Evolutionary conservation across 92 coral and sea anemone genomes (phyloP).

Genomic region (Anthopleura xanthogrammica): DNA sequence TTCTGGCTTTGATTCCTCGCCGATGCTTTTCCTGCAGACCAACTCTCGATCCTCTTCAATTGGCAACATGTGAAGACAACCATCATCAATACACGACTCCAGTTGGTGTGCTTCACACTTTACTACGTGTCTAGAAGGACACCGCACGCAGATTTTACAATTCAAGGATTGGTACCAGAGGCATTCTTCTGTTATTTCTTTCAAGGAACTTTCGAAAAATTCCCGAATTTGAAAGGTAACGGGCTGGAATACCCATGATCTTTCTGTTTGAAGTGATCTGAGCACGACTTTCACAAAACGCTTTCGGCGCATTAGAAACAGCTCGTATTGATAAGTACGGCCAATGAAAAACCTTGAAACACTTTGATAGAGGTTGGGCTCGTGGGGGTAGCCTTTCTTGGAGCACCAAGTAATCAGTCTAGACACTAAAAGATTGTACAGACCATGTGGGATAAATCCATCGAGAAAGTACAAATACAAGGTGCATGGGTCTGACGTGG

Average conservation of each 20-base stretch:
- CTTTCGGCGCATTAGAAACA: slow-evolving; percentile 62
- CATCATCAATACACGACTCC: slow-evolving; percentile 35
- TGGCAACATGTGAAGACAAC: slow-evolving; percentile 56
- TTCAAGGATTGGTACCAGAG: slow-evolving; percentile 50
- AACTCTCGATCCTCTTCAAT: slow-evolving; percentile 27
- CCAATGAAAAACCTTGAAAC: slow-evolving; percentile 74
- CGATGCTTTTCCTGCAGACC: slow-evolving; percentile 53
- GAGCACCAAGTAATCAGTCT: slow-evolving; percentile 64
- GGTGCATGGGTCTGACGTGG: slow-evolving; percentile 51
- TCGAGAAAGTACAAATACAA: slow-evolving; percentile 69
- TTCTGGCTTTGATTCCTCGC: slow-evolving; percentile 41
- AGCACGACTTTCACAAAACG: slow-evolving; percentile 64
- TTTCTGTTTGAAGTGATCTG: background rate
- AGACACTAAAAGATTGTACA: slow-evolving; percentile 69
- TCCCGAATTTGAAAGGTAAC: slow-evolving; percentile 32
- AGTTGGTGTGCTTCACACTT: slow-evolving; percentile 16
- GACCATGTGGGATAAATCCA: slow-evolving; percentile 84
- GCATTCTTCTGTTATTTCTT: slow-evolving; percentile 48
- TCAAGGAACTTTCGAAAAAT: slow-evolving; percentile 34
- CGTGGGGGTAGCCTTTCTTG: slow-evolving; percentile 54
- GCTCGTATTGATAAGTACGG: slow-evolving; percentile 33
- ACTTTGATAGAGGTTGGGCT: slow-evolving; percentile 70
- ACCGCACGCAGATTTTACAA: slow-evolving; percentile 49
- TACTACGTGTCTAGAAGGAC: slow-evolving; percentile 40
- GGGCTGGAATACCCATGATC: background rate